phyloP scores from a whole-genome alignment of 2,797 vertebrate species.

The Hozukius guyotensis region DNA sequence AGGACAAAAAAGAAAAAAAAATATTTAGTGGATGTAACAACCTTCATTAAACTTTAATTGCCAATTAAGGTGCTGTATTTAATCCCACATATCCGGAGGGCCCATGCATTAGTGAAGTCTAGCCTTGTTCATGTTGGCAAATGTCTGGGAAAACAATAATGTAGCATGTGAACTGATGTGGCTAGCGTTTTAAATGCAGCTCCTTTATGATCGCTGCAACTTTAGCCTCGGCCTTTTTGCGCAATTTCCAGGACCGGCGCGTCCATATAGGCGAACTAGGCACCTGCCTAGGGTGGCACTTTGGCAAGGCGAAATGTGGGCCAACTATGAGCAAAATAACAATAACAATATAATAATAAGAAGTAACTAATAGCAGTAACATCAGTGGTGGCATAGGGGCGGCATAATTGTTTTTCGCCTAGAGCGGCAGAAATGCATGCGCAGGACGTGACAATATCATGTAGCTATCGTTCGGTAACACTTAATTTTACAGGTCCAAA shows the following conservation, averaged over 20 bases:
- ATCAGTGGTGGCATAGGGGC: no score
- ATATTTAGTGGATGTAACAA: background rate
- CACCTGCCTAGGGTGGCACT: no score
- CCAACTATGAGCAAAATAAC: no score
- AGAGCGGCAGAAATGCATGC: no score
- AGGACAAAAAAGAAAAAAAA: background rate
- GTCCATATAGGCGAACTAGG: no score
- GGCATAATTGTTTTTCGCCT: no score
- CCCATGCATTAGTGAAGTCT: background rate
- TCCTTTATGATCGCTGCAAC: background rate
- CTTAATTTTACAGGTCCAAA: no score
- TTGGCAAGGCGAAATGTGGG: no score
- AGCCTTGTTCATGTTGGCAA: background rate
- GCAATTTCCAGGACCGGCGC: background rate
- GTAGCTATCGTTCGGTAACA: background rate
- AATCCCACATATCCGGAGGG: background rate
- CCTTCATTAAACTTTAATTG: background rate
- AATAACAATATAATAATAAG: no score
- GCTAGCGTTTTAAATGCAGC: background rate
- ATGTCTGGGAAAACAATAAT: background rate
- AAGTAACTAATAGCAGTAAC: no score
- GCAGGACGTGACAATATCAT: background rate
- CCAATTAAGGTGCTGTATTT: background rate
- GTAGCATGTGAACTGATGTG: background rate
- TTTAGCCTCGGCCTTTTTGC: background rate